phyloP scores from a whole-genome alignment of 2,888 invertebrate species.

The Polyommatus iphigenia region DNA sequence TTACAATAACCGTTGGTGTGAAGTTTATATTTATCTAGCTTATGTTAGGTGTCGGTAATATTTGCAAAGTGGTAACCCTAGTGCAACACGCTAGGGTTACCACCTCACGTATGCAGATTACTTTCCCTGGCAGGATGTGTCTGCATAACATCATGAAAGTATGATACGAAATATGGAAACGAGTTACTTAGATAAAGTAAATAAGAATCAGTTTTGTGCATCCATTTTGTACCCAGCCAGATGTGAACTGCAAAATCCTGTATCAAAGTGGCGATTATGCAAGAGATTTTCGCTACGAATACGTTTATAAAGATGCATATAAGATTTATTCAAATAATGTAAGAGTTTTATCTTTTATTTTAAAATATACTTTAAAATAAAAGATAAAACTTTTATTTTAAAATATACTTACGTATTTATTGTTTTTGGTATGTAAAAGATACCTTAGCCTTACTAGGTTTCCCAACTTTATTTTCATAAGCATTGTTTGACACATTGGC shows the following conservation, averaged over 20 bases:
- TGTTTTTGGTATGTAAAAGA: not conserved
- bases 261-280: conserved; percentile 11
- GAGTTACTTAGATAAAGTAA: conserved; percentile 16
- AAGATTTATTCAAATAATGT: not conserved
- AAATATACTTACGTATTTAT: not conserved
- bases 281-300: conserved; percentile 2
- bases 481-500: not conserved
- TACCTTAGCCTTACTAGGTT: not conserved
- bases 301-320: not conserved
- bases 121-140: not conserved
- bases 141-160: conserved; percentile 1
- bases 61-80: conserved; percentile 3
- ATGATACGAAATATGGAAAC: conserved; percentile 21
- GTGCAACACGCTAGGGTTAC: not conserved
- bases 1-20: not conserved
- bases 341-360: not conserved
- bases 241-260: conserved; percentile 7
- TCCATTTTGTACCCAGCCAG: not conserved
- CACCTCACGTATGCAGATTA: conserved; percentile 22
- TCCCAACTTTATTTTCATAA: not conserved
- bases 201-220: conserved; percentile 17
- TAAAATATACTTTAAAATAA: not conserved
- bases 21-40: not conserved
- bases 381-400: not conserved
- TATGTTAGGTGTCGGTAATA: conserved; percentile 21